These are phyloP conservation scores for Brachypalpus laphriformis DNA, from an alignment of 2,888 invertebrate species.

Conservation along the genomic window DNA sequence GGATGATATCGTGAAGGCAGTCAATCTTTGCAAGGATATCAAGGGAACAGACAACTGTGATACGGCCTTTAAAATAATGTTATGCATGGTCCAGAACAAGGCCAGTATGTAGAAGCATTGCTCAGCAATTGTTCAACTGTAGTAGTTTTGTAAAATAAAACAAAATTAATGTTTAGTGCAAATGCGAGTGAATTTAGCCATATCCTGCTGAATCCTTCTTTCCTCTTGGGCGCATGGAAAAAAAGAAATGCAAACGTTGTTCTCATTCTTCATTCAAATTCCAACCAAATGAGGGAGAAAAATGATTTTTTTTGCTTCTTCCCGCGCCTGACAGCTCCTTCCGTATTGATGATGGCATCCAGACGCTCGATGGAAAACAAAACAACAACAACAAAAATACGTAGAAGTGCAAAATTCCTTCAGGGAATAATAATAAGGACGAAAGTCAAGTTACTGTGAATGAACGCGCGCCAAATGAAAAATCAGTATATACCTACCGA, in stretches of 20 bases:
- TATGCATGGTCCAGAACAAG: constrained; percentile 78
- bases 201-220: not conserved
- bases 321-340: constrained; percentile 23
- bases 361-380: not conserved
- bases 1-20: constrained; percentile 75
- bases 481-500: not conserved
- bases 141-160: not conserved
- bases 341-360: constrained; percentile 44
- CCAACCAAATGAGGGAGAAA: constrained; percentile 7
- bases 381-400: not conserved
- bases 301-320: not conserved
- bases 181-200: no score
- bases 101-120: not conserved
- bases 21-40: constrained; percentile 77
- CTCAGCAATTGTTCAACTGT: not conserved
- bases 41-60: constrained; percentile 79
- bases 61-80: constrained; percentile 78
- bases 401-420: constrained; percentile 26
- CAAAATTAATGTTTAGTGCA: not conserved
- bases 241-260: constrained; percentile 25
- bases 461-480: constrained; percentile 48
- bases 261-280: constrained; percentile 8
- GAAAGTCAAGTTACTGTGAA: constrained; percentile 68
- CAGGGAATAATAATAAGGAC: constrained; percentile 56
- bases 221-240: no score